Conservation (phyloP, 2,888 invertebrate species). For the Doris montereyensis region DNA sequence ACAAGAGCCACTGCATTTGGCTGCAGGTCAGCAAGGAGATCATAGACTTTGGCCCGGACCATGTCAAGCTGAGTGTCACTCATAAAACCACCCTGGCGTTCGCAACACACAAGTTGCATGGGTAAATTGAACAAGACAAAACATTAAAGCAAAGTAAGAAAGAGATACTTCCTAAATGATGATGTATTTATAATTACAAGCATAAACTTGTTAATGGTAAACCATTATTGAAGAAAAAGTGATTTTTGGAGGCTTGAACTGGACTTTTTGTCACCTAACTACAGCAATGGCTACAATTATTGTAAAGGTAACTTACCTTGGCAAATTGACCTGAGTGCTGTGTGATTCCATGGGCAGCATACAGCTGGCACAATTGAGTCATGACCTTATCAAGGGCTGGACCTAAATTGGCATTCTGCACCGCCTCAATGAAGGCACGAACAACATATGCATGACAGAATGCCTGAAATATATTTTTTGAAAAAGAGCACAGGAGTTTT, state of each 20-base stretch:
- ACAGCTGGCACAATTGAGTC: conserved; percentile 83
- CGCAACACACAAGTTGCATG: too few species aligned
- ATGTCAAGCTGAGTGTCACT: conserved; percentile 71
- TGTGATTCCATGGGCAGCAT: conserved; percentile 84
- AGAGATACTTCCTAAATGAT: too few species aligned
- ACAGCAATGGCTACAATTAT: too few species aligned
- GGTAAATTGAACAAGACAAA: too few species aligned
- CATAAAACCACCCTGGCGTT: conserved; percentile 79
- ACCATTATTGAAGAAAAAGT: too few species aligned
- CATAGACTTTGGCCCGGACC: conserved; percentile 82
- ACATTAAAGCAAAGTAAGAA: too few species aligned
- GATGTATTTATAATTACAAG: too few species aligned
- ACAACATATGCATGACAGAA: conserved; percentile 89
- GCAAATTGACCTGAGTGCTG: conserved; percentile 85
- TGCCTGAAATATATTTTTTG: conserved; percentile 74
- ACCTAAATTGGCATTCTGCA: conserved; percentile 74
- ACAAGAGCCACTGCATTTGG: conserved; percentile 92
- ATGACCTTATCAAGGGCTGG: conserved; percentile 79
- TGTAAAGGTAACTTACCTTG: too few species aligned
- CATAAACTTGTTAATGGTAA: too few species aligned
- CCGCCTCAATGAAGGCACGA: conserved; percentile 76
- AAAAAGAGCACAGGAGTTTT: neutral
- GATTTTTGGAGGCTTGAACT: too few species aligned
- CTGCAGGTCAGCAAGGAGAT: conserved; percentile 81
- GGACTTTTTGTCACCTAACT: too few species aligned